Evolutionary conservation across 2,888 invertebrate genomes (phyloP).

Genomic region (Synergus gifuensis): DNA sequence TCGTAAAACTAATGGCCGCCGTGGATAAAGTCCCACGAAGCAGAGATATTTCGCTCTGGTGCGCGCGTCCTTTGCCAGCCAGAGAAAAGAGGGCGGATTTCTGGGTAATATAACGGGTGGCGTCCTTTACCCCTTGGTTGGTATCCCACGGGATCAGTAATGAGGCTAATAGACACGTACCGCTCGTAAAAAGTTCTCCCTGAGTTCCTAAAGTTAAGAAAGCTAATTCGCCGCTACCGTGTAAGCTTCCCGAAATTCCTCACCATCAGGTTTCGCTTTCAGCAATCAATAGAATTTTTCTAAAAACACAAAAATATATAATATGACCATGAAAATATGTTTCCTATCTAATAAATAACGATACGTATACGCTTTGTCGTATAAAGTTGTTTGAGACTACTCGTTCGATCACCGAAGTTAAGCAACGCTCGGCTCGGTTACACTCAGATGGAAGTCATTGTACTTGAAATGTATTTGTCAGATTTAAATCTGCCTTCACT

Average conservation of each 20-base stretch:
- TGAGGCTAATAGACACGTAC: constrained; percentile 76
- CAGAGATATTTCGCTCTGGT: constrained; percentile 46
- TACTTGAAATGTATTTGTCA: too few species aligned
- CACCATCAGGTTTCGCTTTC: constrained; percentile 18
- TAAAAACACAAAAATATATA: neutral
- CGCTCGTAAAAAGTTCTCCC: constrained; percentile 70
- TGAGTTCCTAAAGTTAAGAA: constrained; percentile 66
- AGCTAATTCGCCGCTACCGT: constrained; percentile 44
- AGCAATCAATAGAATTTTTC: neutral
- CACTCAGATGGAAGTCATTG: too few species aligned
- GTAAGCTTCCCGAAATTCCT: constrained; percentile 41
- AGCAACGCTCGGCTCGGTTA: too few species aligned
- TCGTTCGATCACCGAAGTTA: too few species aligned
- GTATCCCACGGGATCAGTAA: constrained; percentile 60
- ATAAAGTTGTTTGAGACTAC: too few species aligned
- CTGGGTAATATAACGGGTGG: constrained; percentile 65
- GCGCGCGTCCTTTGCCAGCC: constrained; percentile 26
- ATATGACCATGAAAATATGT: neutral
- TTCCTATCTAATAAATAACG: too few species aligned
- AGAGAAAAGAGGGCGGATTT: constrained; percentile 56
- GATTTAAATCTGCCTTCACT: too few species aligned
- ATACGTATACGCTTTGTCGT: too few species aligned
- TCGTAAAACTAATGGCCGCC: constrained; percentile 61
- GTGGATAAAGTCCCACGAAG: constrained; percentile 59
- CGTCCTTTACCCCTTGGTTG: constrained; percentile 60